phyloP scores from a whole-genome alignment of 53 echinoderm and acorn worm genomes.

The Mesocentrotus franciscanus region DNA sequence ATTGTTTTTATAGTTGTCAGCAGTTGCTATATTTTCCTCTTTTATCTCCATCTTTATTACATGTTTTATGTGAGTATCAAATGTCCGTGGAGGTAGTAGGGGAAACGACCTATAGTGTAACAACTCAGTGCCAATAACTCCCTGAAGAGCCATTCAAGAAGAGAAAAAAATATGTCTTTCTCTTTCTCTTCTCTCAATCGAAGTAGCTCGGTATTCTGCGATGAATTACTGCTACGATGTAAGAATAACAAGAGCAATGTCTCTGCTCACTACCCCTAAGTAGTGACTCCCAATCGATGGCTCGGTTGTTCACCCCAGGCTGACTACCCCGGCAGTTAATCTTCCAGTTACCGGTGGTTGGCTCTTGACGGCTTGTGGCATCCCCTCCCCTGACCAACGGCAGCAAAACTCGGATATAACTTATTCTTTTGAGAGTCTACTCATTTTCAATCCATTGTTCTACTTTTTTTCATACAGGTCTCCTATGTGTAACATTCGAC shows the following conservation, averaged over 20 bases:
- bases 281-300: neutral
- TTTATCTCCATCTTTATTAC: neutral
- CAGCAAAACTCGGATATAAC: constrained; percentile 61
- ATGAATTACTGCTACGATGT: constrained; percentile 58
- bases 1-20: neutral
- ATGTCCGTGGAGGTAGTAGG: constrained; percentile 20
- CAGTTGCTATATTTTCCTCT: neutral
- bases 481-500: neutral
- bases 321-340: constrained; percentile 62
- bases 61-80: constrained; percentile 54
- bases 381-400: constrained; percentile 43
- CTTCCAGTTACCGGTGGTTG: constrained; percentile 69
- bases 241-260: constrained; percentile 52
- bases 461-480: neutral
- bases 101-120: constrained; percentile 67
- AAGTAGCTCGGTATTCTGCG: constrained; percentile 13
- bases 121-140: constrained; percentile 50
- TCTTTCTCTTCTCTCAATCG: constrained; percentile 4
- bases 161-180: constrained; percentile 39
- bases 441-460: neutral
- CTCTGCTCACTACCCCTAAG: constrained; percentile 16
- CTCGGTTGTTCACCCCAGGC: constrained; percentile 63
- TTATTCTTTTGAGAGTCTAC: constrained; percentile 20
- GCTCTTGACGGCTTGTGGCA: constrained; percentile 30
- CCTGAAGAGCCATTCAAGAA: constrained; percentile 42